Base-by-base conservation (phyloP, 2,888 invertebrate genomes). In the Latrodectus elegans region DNA sequence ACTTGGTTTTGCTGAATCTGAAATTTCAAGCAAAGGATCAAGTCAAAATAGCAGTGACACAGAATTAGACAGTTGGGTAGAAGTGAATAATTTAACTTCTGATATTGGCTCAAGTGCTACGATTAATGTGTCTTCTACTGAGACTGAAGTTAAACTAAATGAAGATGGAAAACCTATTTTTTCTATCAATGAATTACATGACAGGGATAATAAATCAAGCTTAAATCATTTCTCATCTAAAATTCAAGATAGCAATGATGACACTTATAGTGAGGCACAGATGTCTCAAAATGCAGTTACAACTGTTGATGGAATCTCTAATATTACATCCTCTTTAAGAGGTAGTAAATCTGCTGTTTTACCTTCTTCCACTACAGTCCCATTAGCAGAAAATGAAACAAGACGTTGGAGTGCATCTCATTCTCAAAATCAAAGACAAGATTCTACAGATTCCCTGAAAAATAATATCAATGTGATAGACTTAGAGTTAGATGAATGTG, bases 401-500 rank as follows among this genome's bases (percentile, higher is more conserved):
- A 79, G 88, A 22, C 53, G 88, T 0, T 80, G 84, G 88, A 88
- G 88, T 75, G 75, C 81, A 17, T 83, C 88, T 4, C 75, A 88
- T 70, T 80, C 83, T 38, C 78, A 83, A 17, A 72, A 22, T 53
- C 67, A 83, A 78, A 68, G 26, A 26, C 22, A 26, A 52, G 83
- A 88, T 14, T 14, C 11, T 12, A 12, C 65, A 8, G 76, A 84
- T 14, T 52, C 75, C n/a, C 11, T 65, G 15, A 74, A 70, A 82
- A 65, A 71, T 71, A 52, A 38, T 26, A 14, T 78, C n/a, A 91
- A 82, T 79, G 84, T 90, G 11, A 67, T 89, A 52, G 89, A 88
- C 17, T 86, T 92, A 26, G 90, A 91, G 8, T 91, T 92, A 93
- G 95, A 91, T 90, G 94, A 95, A 79, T 97, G 96, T 92, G 98